phyloP scores from a whole-genome alignment of 2,888 invertebrate species.

The Linnaemya vulpina region DNA sequence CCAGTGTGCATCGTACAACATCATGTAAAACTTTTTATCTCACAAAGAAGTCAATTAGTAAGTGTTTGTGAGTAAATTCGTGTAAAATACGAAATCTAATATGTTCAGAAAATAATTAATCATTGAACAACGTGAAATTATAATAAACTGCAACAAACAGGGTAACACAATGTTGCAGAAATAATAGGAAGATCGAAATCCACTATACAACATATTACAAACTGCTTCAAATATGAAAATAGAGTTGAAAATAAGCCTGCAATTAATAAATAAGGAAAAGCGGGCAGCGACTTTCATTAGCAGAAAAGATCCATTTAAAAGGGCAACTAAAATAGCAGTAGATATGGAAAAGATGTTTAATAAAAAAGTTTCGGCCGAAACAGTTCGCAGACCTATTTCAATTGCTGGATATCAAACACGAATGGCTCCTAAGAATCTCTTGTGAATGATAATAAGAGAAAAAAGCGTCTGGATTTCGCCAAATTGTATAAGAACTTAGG shows the following conservation, averaged over 20 bases:
- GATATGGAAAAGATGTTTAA: not conserved
- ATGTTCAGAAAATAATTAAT: not conserved
- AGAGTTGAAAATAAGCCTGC: not conserved
- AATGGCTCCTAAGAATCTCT: no score
- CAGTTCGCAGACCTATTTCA: not conserved
- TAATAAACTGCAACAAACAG: constrained; percentile 1
- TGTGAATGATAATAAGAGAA: not conserved
- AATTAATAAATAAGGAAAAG: not conserved
- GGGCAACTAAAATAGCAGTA: not conserved
- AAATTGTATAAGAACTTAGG: not conserved
- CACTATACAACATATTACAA: not conserved
- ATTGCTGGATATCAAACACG: no score
- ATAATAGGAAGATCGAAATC: not conserved
- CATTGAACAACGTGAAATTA: not conserved
- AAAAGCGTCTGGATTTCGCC: not conserved
- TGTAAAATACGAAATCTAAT: not conserved
- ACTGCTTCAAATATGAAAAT: not conserved
- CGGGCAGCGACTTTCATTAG: not conserved
- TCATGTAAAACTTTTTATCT: not conserved
- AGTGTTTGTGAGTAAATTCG: not conserved
- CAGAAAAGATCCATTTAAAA: not conserved
- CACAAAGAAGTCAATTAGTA: not conserved
- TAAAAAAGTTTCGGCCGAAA: not conserved
- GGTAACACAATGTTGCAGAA: not conserved
- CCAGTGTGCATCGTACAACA: not conserved